These are phyloP conservation scores for Recurvirostra avosetta DNA, from an alignment of 2,113 vertebrate genomes.

Conservation along the genomic window DNA sequence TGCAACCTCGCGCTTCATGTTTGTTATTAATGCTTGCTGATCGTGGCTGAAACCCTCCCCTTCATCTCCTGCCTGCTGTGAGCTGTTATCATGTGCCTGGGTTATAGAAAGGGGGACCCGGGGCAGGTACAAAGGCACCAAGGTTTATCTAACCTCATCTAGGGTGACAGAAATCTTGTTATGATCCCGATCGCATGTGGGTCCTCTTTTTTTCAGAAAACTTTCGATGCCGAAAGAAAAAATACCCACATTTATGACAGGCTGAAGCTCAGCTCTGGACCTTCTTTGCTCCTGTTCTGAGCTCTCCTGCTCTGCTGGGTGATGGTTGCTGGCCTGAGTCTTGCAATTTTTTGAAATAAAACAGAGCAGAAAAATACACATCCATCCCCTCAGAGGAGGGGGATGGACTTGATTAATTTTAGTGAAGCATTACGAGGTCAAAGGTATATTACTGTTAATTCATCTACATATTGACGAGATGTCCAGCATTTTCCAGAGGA, in stretches of 20 bases:
- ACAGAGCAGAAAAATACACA: not conserved
- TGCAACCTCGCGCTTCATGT: not conserved
- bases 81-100: not conserved
- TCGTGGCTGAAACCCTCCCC: not conserved
- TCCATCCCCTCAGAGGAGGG: not conserved
- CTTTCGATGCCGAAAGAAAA: not conserved
- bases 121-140: not conserved
- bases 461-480: not conserved
- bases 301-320: not conserved
- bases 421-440: not conserved
- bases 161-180: not conserved
- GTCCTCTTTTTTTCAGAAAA: not conserved
- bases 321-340: not conserved
- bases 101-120: not conserved
- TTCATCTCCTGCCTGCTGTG: not conserved
- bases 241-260: not conserved
- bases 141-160: not conserved
- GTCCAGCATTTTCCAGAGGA: not conserved
- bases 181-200: fast-evolving
- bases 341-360: not conserved
- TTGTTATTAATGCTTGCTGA: not conserved
- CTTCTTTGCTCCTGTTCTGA: not conserved
- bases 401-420: not conserved
- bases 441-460: not conserved
- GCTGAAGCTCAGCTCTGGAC: not conserved